A percentile compares a stretch with the other conserved stretches of the same genome.
Conservation (phyloP, 2,888 invertebrate species). For the Lamproptera curius region DNA sequence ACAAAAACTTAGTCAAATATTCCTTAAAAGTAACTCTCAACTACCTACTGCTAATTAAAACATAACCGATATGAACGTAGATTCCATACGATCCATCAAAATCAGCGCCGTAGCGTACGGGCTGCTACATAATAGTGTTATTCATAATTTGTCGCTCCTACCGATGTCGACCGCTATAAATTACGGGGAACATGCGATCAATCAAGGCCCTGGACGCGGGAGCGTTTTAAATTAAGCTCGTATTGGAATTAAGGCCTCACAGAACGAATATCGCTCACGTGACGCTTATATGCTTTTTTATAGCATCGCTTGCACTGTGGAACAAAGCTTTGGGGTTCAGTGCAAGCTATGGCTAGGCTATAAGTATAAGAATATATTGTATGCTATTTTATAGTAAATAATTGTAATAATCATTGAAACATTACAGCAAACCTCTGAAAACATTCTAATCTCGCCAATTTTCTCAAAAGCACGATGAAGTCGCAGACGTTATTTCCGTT, state of each 20-base stretch:
- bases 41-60: background rate
- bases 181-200: slow-evolving; percentile 43
- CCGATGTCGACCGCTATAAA: slow-evolving; percentile 33
- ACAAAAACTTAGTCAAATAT: too few relatives aligned
- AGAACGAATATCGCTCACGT: slow-evolving; percentile 2
- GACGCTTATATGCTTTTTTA: background rate
- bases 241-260: slow-evolving; percentile 28
- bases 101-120: slow-evolving; percentile 32
- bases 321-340: background rate
- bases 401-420: background rate
- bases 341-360: background rate
- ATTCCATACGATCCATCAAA: slow-evolving; percentile 45
- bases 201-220: slow-evolving; percentile 36
- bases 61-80: background rate
- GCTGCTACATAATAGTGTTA: slow-evolving; percentile 45
- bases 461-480: too few relatives aligned
- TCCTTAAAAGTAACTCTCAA: too few relatives aligned
- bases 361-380: too few relatives aligned
- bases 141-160: slow-evolving; percentile 52
- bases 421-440: background rate
- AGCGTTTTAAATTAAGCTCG: slow-evolving; percentile 38
- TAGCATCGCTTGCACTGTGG: background rate
- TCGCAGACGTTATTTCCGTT: too few relatives aligned
- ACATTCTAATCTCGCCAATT: background rate
- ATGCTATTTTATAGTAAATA: background rate